Evolutionary conservation across 2,797 vertebrate species (phyloP).

Genomic region (Falco concolor): DNA sequence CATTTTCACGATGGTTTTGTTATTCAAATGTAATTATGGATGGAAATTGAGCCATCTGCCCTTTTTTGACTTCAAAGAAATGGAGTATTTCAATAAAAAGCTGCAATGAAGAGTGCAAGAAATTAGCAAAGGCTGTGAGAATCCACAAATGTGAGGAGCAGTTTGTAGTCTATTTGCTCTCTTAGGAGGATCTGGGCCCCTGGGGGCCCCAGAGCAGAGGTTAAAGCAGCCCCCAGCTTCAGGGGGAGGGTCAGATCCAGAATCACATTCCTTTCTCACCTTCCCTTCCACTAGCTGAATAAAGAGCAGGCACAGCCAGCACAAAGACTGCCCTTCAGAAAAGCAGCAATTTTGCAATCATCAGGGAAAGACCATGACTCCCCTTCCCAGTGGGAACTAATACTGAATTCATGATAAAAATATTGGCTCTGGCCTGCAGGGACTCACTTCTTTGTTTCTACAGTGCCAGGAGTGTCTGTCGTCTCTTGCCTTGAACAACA

Average conservation of each 20-base stretch:
- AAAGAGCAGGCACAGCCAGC: not conserved
- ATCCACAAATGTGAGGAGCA: not conserved
- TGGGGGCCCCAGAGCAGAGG: not conserved
- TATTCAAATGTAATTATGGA: conserved; percentile 59
- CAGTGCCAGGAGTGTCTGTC: not conserved
- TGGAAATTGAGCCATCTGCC: conserved; percentile 60
- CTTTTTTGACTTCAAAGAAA: conserved; percentile 32
- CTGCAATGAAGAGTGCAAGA: not conserved
- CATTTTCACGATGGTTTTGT: conserved; percentile 10
- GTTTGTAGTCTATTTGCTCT: not conserved
- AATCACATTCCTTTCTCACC: not conserved
- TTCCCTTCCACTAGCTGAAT: not conserved
- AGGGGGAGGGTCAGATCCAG: not conserved
- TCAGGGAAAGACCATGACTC: not conserved
- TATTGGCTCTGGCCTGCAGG: not conserved
- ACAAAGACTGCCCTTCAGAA: not conserved
- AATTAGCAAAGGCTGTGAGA: not conserved
- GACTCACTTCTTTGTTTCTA: fast-evolving
- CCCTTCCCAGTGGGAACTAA: not conserved
- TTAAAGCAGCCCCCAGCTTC: not conserved
- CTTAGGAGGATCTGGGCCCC: not conserved
- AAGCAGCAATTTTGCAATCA: not conserved
- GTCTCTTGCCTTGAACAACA: not conserved
- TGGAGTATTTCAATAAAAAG: conserved; percentile 26
- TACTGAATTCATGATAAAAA: not conserved